These are phyloP conservation scores for Micoletzkya japonica DNA, from an alignment of 2,888 invertebrate species.

Conservation along the genomic window DNA sequence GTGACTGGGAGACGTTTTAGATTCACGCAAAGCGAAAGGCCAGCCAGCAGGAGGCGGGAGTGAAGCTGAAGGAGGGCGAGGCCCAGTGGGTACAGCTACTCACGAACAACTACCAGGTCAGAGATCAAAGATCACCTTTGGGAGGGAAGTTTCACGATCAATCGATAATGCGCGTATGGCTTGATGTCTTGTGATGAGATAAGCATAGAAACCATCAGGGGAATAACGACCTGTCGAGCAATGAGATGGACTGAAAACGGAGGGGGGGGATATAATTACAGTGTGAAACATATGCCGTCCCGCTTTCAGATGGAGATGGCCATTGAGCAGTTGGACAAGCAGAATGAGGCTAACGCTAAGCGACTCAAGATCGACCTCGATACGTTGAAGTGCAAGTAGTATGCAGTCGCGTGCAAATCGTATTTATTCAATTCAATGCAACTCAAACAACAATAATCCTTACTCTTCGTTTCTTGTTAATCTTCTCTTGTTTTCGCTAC, in stretches of 20 bases:
- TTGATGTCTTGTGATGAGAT: no score
- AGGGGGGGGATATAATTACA: no score
- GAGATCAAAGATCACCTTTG: no score
- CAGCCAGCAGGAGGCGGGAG: conserved; percentile 52
- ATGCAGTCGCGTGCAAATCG: no score
- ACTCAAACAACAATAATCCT: no score
- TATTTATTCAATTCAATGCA: no score
- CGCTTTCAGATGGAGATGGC: conserved; percentile 48
- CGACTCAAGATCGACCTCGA: conserved; percentile 31
- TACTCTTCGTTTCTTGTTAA: no score
- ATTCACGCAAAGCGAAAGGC: conserved; percentile 53
- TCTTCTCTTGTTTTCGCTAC: background rate
- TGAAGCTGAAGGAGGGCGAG: conserved; percentile 48
- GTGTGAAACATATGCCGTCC: no score
- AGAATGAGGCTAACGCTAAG: conserved; percentile 36
- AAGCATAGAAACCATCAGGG: no score
- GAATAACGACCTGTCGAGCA: no score
- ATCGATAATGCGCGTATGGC: conserved; percentile 22
- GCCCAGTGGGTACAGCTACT: conserved; percentile 46
- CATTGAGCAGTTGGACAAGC: conserved; percentile 38
- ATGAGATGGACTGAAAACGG: no score
- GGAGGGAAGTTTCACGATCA: conserved; percentile 30
- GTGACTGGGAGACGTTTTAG: no score
- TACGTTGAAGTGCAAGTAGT: background rate
- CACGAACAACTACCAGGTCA: conserved; percentile 50